Evolutionary conservation across 2,888 invertebrate genomes (phyloP), one percentile per base, ranked within the genome.

Genomic region (Melinaea menophilus): DNA sequence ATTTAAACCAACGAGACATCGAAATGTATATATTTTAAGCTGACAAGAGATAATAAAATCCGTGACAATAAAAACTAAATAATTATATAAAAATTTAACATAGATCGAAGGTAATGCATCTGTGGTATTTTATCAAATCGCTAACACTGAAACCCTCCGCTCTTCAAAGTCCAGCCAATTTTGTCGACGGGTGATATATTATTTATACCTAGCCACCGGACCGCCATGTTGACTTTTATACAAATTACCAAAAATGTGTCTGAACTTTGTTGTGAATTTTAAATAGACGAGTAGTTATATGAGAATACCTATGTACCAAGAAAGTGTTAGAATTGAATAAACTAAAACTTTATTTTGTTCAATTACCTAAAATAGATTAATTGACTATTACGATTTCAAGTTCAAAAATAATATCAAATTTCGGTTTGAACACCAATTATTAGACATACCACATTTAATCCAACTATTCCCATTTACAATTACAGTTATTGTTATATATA

Each of bases 121-220:
- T 22, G 31, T 51, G 31, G 5, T 31, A 31, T 51, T 9, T 31
- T 51, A 51, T 31, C 5, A 51, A 51, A 9, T 11, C 61, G 57
- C 61, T 45, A 2, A 5, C 13, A 54, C 13, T 58, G 11, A 9
- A 13, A 3, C 35, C 47, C 33, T 1, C 7, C 58, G n/a, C 34
- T 51, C 2, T 45, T 5, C 41, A 31, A 35, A 22, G n/a, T 12
- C 55, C 58, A 41, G 55, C 57, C 57, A 57, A 61, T 61, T 61
- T 45, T 9, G 55, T 34, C 46, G 54, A 33, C 41, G 48, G 13
- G 13, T 47, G 33, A 45, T 64, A 61, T 58, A 58, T 61, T 48
- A 61, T 64, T 61, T 37, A 61, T 34, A 55, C n/a, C 9, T 12
- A 60, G 47, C 35, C 46, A 60, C 41, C 45, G 13, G 13, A 34